Conservation (phyloP, 2,113 vertebrate genomes). For the Herpailurus yagouaroundi region DNA sequence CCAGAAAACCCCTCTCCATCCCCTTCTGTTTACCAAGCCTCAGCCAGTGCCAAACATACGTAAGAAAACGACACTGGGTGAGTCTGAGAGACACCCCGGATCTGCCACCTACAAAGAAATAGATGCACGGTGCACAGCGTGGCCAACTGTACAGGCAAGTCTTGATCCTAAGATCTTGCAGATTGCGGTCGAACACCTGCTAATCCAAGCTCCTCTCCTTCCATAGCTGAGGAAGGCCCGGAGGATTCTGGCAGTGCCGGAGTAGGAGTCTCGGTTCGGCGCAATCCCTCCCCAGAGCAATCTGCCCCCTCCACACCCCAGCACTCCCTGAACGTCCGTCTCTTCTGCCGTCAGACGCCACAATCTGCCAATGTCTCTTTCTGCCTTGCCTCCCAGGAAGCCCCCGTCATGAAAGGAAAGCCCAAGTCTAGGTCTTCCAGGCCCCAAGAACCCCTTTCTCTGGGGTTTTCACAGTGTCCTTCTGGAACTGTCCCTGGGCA, state of each 20-base stretch:
- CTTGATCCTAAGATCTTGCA: neutral
- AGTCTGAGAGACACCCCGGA: neutral
- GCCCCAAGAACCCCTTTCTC: neutral
- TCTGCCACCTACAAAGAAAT: neutral
- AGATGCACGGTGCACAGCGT: neutral
- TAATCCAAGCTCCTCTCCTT: neutral
- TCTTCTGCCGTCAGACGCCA: neutral
- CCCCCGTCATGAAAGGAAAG: neutral
- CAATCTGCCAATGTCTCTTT: neutral
- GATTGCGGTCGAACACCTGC: neutral
- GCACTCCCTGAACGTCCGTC: neutral
- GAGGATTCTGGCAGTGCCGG: neutral
- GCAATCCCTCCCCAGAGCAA: neutral
- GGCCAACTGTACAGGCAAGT: neutral
- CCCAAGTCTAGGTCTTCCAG: too few species aligned
- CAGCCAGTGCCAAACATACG: neutral
- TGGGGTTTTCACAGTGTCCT: neutral
- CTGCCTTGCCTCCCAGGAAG: neutral
- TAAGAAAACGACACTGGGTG: neutral
- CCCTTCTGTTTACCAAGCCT: neutral
- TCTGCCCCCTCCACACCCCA: rapidly evolving
- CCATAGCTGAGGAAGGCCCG: neutral
- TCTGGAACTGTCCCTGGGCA: neutral
- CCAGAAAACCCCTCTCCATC: neutral
- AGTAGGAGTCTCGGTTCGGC: neutral